Percentiles rank a stretch among this genome's conserved stretches.
phyloP scores from a whole-genome alignment of 2,888 invertebrate genomes.

The Leptarthrus brevirostris region DNA sequence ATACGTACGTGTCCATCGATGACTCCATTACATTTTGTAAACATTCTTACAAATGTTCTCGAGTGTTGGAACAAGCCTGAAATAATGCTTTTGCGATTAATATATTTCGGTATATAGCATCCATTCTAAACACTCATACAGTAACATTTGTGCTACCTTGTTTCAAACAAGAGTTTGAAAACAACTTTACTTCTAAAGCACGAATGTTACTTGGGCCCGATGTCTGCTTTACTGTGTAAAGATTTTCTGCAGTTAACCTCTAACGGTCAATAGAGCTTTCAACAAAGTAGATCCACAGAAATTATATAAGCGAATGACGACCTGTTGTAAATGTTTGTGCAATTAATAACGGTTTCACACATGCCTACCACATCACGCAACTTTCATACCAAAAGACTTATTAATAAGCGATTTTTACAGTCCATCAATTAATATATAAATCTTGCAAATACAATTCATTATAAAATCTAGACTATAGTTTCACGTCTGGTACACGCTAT shows the following conservation, averaged over 20 bases:
- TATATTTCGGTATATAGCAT: slow-evolving; percentile 59
- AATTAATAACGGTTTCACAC: slow-evolving; percentile 52
- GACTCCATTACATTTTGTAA: slow-evolving; percentile 50
- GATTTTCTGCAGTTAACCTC: slow-evolving; percentile 25
- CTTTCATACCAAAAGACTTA: slow-evolving; percentile 34
- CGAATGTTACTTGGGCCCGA: slow-evolving; percentile 52
- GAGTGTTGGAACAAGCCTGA: slow-evolving; percentile 58
- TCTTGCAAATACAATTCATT: too few relatives aligned
- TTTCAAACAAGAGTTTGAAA: neutral
- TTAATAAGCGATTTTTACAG: slow-evolving; percentile 6
- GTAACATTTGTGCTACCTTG: slow-evolving; percentile 49
- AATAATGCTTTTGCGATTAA: slow-evolving; percentile 62
- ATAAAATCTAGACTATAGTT: too few relatives aligned
- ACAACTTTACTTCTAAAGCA: slow-evolving; percentile 46
- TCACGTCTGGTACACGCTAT: too few relatives aligned
- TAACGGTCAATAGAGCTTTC: neutral
- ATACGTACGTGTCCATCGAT: slow-evolving; percentile 59
- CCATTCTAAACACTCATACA: slow-evolving; percentile 59
- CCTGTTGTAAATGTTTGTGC: slow-evolving; percentile 52
- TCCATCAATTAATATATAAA: too few relatives aligned
- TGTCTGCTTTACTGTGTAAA: slow-evolving; percentile 51
- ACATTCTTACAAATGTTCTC: slow-evolving; percentile 54
- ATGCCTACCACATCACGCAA: slow-evolving; percentile 37
- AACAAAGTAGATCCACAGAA: slow-evolving; percentile 13
- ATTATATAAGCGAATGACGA: slow-evolving; percentile 44